Conservation (phyloP, 2,797 vertebrate species). For the Trachurus trachurus region DNA sequence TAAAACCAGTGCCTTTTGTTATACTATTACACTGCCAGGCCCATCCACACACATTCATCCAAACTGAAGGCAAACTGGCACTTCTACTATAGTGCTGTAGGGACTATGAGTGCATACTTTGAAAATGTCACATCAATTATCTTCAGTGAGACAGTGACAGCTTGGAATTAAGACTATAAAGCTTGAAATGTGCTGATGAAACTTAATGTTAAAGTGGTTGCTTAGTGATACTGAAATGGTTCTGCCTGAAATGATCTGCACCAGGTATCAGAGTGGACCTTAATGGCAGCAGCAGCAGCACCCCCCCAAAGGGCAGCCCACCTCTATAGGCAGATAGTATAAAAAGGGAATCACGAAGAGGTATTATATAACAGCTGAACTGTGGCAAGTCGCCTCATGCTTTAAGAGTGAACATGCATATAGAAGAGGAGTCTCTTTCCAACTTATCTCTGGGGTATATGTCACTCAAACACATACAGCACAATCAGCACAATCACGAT, state of each 20-base stretch:
- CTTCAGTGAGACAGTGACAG: constrained; percentile 19
- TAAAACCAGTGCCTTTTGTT: not conserved
- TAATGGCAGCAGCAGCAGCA: not conserved
- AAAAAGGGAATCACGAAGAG: not conserved
- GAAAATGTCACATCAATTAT: not conserved
- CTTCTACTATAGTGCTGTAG: too few relatives aligned
- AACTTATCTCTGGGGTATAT: constrained; percentile 1
- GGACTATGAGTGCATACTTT: not conserved
- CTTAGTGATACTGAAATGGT: not conserved
- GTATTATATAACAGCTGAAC: constrained; percentile 25
- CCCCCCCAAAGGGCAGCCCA: not conserved
- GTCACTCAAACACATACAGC: constrained; percentile 3
- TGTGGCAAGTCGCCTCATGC: constrained; percentile 37
- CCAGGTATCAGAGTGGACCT: not conserved
- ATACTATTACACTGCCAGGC: not conserved
- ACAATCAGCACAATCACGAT: not conserved
- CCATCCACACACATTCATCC: not conserved
- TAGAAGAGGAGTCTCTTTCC: not conserved
- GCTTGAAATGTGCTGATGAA: too few relatives aligned
- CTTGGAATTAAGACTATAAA: not conserved
- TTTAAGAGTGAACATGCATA: constrained; percentile 2
- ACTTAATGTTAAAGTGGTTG: too few relatives aligned
- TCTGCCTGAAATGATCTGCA: not conserved
- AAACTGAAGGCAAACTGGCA: not conserved
- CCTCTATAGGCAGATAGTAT: constrained; percentile 12